Base-by-base conservation (phyloP, 2,888 invertebrate genomes). In the Ectropis crepuscularia region DNA sequence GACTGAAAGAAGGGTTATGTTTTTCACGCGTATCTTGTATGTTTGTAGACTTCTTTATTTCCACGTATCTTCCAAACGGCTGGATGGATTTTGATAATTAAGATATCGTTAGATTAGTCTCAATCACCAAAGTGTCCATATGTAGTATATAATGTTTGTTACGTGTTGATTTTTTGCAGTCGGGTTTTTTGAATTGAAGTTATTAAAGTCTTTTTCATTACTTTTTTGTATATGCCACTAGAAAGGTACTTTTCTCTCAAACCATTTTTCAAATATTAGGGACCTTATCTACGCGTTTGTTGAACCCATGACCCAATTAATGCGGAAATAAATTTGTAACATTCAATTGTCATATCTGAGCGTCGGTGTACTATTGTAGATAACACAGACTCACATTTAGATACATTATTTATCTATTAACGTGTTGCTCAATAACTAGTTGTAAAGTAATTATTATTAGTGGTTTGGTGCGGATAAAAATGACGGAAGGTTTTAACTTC, bases 221-320 rank as follows among this genome's bases (percentile, higher is more conserved):
- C 10, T 41, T 41, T 10, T 9, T 41, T 41, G n/a, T 10, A 7
- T 9, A 41, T 41, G 41, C 2, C 5, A 41, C 41, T 41, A 41
- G 8, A 41, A 41, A 4, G 10, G 41, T 41, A 7, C 41, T n/a
- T n/a, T n/a, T n/a, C n/a, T 7, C 8, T 48, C 2, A 9, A 10
- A 48, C 8, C 28, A 48, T 48, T 12, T 12, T 42, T 10, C 5
- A n/a, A 36, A n/a, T 16, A 16, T 6, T 41, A 5, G 9, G 10
- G 9, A 11, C 10, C 28, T 67, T 68, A 71, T 69, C 67, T 64
- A 48, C 67, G 67, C 54, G 53, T 73, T 73, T 74, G 70, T 74
- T 74, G 77, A 80, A 78, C 80, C 73, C 75, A 41, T 48, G 80
- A 76, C 82, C 82, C 60, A 79, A 77, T 82, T 82, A 70, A 49